These are phyloP conservation scores for Phrynosoma blainvillii DNA, from an alignment of 2,113 vertebrate species.

Conservation along the genomic window DNA sequence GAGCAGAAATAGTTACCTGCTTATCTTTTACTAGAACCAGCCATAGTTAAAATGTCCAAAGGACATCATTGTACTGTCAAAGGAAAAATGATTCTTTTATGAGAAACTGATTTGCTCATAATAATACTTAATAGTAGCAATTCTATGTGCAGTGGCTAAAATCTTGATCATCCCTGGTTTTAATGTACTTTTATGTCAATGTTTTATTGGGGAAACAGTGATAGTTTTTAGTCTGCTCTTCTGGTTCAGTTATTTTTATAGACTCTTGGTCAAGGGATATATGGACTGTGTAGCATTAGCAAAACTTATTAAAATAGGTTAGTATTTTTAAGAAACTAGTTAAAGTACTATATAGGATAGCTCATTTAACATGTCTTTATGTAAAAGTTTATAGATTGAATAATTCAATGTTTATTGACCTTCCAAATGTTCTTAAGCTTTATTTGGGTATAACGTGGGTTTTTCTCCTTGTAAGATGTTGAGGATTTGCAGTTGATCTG, in stretches of 20 bases:
- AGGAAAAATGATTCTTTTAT: conserved; percentile 6
- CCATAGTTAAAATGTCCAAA: not conserved
- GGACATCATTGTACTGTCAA: not conserved
- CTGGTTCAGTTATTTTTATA: conserved; percentile 26
- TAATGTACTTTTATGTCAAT: conserved; percentile 14
- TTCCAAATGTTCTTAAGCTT: not conserved
- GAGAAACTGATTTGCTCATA: conserved; percentile 13
- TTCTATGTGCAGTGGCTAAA: conserved; percentile 11
- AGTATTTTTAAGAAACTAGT: not conserved
- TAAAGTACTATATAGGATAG: not conserved
- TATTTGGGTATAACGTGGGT: not conserved
- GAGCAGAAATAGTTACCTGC: not conserved
- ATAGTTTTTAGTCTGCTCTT: conserved; percentile 11
- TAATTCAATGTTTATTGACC: not conserved
- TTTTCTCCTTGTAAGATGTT: not conserved
- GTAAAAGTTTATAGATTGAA: not conserved
- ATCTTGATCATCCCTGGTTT: conserved; percentile 1
- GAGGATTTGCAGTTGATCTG: not conserved
- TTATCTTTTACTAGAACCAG: not conserved
- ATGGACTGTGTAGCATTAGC: not conserved
- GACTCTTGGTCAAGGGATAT: not conserved
- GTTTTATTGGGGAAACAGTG: not conserved
- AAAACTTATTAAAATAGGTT: conserved; percentile 21
- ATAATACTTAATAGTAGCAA: conserved; percentile 24
- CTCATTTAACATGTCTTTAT: conserved; percentile 6